phyloP scores from a whole-genome alignment of 1,140 invertebrate species.

The Brachionus manjavacas region DNA sequence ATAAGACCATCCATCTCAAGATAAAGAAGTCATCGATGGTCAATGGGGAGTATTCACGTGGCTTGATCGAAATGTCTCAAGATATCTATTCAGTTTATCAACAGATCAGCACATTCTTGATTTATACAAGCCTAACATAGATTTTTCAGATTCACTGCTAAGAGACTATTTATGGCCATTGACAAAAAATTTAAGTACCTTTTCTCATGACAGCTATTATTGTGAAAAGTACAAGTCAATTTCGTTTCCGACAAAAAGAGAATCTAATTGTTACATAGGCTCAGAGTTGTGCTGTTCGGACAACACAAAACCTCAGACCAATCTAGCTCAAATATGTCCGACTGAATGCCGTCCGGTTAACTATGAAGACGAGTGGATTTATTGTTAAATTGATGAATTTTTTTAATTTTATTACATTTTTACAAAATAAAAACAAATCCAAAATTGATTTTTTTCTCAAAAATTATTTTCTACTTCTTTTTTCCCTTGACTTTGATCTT shows the following conservation, averaged over 20 bases:
- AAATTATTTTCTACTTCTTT: neutral
- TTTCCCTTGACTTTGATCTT: neutral
- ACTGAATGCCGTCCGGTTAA: neutral
- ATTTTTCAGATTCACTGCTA: neutral
- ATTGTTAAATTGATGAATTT: neutral
- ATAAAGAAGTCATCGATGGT: neutral
- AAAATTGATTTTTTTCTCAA: neutral
- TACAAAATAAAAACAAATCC: neutral
- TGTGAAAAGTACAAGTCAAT: neutral
- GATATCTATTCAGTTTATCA: neutral
- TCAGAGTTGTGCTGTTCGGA: neutral
- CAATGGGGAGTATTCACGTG: slow-evolving; percentile 5
- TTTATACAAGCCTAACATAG: neutral
- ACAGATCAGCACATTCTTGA: neutral
- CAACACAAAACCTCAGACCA: neutral
- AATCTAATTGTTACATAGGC: slow-evolving; percentile 22
- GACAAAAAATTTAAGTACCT: neutral
- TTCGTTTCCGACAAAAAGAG: slow-evolving; percentile 16
- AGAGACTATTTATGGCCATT: slow-evolving; percentile 1
- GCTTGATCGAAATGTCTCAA: neutral
- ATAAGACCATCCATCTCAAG: slow-evolving; percentile 14
- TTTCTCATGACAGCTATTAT: slow-evolving; percentile 31
- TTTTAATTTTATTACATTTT: neutral
- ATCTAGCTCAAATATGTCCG: neutral
- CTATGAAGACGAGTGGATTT: neutral